A percentile compares a stretch with the other conserved stretches of the same genome.
These are phyloP conservation scores for Leptinotarsa rubiginosa DNA, from an alignment of 2,888 invertebrate species.

Conservation along the genomic window DNA sequence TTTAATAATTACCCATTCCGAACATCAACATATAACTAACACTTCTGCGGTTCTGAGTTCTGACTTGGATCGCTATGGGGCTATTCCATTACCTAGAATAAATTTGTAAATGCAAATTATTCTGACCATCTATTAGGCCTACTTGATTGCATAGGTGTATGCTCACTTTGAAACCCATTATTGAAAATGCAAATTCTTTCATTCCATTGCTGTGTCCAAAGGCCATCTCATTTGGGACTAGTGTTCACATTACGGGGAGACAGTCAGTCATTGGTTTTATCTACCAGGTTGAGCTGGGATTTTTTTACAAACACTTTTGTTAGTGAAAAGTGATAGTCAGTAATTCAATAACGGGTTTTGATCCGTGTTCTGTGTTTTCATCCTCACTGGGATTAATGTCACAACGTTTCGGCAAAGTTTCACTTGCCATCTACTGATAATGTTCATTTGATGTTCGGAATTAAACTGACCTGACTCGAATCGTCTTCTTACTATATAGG, in stretches of 20 bases:
- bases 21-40: conserved; percentile 7
- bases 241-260: background rate
- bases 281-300: background rate
- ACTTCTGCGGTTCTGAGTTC: background rate
- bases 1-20: background rate
- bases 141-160: conserved; percentile 8
- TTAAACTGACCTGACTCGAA: too few species aligned
- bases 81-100: conserved; percentile 20
- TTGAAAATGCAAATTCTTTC: conserved; percentile 15
- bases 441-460: too few species aligned
- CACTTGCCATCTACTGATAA: too few species aligned
- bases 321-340: too few species aligned
- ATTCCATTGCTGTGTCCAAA: background rate
- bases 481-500: too few species aligned
- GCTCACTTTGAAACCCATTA: conserved; percentile 19
- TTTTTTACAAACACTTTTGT: too few species aligned
- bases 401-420: too few species aligned
- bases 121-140: conserved; percentile 12
- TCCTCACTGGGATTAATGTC: too few species aligned
- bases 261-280: background rate
- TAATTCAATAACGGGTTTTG: too few species aligned
- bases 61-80: conserved; percentile 15
- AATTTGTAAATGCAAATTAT: conserved; percentile 19
- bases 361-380: too few species aligned
- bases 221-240: background rate